These are phyloP conservation scores for Anarrhichthys ocellatus DNA, from an alignment of 2,113 vertebrate genomes.

Conservation along the genomic window DNA sequence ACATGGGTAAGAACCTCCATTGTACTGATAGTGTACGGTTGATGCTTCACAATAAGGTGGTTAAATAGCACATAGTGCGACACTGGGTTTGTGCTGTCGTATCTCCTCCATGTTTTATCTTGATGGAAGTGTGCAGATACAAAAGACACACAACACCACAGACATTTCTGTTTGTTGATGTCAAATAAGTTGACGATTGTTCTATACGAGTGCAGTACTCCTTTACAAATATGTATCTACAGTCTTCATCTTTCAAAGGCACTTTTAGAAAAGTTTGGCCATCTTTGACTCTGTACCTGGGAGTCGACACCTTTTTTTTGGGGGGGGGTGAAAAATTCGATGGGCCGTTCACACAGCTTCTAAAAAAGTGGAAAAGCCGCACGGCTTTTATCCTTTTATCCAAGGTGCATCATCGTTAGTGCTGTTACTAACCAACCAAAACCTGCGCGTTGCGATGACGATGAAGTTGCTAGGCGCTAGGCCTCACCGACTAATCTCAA, in stretches of 20 bases:
- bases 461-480: too few relatives aligned
- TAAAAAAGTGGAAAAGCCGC: too few relatives aligned
- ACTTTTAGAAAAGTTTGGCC: neutral
- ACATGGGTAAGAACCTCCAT: constrained; percentile 62
- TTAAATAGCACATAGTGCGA: neutral
- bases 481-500: too few relatives aligned
- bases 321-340: too few relatives aligned
- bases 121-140: neutral
- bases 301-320: too few relatives aligned
- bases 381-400: too few relatives aligned
- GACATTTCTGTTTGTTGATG: neutral
- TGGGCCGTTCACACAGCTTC: too few relatives aligned
- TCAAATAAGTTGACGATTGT: neutral
- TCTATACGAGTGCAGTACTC: neutral
- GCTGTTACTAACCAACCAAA: too few relatives aligned
- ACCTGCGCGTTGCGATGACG: too few relatives aligned
- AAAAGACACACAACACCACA: constrained; percentile 7
- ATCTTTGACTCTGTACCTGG: neutral
- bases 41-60: neutral
- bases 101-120: constrained; percentile 20
- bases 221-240: neutral
- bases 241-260: neutral
- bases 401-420: too few relatives aligned
- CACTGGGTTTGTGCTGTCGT: neutral
- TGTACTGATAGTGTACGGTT: neutral